Conservation (phyloP, 2,797 vertebrate species). For the Salmo trutta region DNA sequence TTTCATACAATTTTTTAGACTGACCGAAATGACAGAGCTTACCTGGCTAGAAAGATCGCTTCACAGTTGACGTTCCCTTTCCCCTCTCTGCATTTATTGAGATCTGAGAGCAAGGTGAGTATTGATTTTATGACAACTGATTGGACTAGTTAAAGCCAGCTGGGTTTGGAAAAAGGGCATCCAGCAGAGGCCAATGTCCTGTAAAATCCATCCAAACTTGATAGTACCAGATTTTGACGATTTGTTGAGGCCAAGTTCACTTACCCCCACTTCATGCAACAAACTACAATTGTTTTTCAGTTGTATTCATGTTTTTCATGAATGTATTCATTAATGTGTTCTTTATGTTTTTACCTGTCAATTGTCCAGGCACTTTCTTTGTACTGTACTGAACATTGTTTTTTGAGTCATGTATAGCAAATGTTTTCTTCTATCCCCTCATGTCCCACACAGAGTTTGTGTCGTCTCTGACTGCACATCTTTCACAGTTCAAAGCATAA, state of each 20-base stretch:
- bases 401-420: background rate
- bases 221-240: background rate
- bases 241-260: background rate
- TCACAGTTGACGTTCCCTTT: slow-evolving; percentile 1
- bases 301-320: slow-evolving; percentile 10
- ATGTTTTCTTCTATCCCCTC: background rate
- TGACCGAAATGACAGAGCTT: background rate
- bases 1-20: background rate
- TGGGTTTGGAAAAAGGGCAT: slow-evolving; percentile 42
- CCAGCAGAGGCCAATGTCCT: slow-evolving; percentile 22
- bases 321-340: background rate
- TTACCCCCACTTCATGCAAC: background rate
- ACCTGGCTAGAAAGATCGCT: background rate
- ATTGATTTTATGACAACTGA: slow-evolving; percentile 66
- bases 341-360: background rate
- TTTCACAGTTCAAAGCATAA: slow-evolving; percentile 9
- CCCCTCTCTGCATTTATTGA: slow-evolving; percentile 32
- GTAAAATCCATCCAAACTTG: slow-evolving; percentile 8
- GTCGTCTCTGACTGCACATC: background rate
- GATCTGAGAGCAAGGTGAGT: slow-evolving; percentile 45
- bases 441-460: background rate
- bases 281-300: slow-evolving; percentile 1
- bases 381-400: background rate
- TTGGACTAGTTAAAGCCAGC: slow-evolving; percentile 57
- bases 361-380: background rate